Base-by-base conservation (phyloP, 2,888 invertebrate species). In the Rotaria socialis region DNA sequence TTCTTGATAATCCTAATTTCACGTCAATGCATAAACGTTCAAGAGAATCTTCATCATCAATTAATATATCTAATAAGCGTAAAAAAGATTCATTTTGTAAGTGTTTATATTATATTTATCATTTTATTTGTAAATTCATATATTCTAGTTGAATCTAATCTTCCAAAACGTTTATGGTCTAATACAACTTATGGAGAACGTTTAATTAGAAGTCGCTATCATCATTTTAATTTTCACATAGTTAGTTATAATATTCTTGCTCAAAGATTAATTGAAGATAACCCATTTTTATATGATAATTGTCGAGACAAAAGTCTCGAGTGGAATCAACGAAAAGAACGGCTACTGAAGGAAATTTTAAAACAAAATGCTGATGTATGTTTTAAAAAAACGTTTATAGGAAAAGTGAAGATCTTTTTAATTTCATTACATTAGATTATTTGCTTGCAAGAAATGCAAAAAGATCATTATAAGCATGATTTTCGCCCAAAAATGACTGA, bases 371-470 rank as follows among this genome's bases (percentile, higher is more conserved):
- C 94, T 87, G 94, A 94, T 91, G 94, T 94, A 92, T 92, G 89
- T 88, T 58, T 67, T 55, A 10, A 85, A 27, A 22, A 80, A 16
- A 84, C 6, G n/a, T 41, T 50, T 80, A 55, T 3, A 19, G n/a
- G 47, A 19, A 27, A 85, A 35, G 24, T 47, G 35, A 52, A 52
- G 16, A 16, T 52, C 56, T 75, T 87, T 10, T 85, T n/a, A 3
- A 84, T 84, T n/a, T 47, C 27, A 89, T 88, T 88, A 88, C 92
- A 92, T 85, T 91, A 95, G 95, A 93, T 96, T 87, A 89, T 96
- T 87, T 95, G 95, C 90, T 91, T 97, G 14, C 97, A 97, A 93
- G 97, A 97, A 93, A 95, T 97, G 84, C 95, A 96, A 92, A 92
- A 92, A 22, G 92, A 93, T n/a, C 95, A 96, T 90, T 91, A 95